Conservation (phyloP, 2,797 vertebrate genomes). For the Myotis myotis region DNA sequence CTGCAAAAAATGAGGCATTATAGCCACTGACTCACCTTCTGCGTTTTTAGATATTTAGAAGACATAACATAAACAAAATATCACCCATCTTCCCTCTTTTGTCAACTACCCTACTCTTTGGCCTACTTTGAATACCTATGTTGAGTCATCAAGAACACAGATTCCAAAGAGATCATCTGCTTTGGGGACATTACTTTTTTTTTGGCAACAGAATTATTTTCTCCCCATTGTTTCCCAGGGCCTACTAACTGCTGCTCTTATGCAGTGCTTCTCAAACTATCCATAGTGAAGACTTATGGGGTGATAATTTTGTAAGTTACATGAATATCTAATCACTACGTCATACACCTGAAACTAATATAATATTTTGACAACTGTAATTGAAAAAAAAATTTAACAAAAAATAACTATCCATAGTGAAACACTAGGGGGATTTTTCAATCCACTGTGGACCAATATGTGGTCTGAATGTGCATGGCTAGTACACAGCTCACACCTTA, state of each 20-base stretch:
- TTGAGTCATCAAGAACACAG: conserved; percentile 33
- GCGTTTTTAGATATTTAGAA: conserved; percentile 56
- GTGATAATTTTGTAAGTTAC: not conserved
- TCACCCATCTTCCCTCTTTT: not conserved
- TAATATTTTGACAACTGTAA: not conserved
- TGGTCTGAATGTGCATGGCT: not conserved
- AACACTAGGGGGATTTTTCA: not conserved
- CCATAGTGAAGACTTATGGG: not conserved
- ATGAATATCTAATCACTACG: not conserved
- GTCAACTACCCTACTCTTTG: not conserved
- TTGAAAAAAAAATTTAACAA: not conserved
- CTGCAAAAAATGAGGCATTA: conserved; percentile 58
- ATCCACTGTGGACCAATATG: not conserved
- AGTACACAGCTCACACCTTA: not conserved
- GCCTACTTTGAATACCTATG: not conserved
- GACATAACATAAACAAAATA: conserved; percentile 35
- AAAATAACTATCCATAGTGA: not conserved
- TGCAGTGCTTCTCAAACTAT: not conserved
- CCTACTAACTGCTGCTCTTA: not conserved
- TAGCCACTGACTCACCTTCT: conserved; percentile 27
- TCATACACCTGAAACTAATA: not conserved
- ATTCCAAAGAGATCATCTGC: conserved; percentile 20
- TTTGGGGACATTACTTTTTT: not conserved
- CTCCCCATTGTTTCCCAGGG: not conserved
- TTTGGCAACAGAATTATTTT: not conserved